A percentile compares a stretch with the other conserved stretches of the same genome.
These are phyloP conservation scores for Lordiphosa clarofinis DNA, from an alignment of 1,140 invertebrate genomes.

Conservation along the genomic window DNA sequence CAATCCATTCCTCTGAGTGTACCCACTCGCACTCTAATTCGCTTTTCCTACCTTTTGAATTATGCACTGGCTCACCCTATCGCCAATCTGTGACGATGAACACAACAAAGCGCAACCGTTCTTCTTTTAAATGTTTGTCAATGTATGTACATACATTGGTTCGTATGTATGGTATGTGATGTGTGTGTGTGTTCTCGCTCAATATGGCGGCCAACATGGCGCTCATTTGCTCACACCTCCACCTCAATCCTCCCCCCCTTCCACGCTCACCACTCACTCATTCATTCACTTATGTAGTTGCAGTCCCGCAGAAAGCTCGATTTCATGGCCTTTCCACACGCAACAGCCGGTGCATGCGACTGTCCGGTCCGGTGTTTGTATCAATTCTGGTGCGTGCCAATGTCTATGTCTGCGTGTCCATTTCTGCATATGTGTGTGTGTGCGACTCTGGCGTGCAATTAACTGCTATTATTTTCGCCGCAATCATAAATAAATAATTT, in stretches of 20 bases:
- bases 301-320: constrained; percentile 42
- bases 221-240: constrained; percentile 67
- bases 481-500: constrained; percentile 80
- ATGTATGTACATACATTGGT: constrained; percentile 21
- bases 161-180: too few relatives aligned
- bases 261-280: constrained; percentile 36
- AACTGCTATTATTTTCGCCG: constrained; percentile 78
- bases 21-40: neutral
- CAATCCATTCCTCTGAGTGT: too few relatives aligned
- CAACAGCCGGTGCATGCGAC: constrained; percentile 63
- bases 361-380: constrained; percentile 28
- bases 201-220: constrained; percentile 77
- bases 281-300: constrained; percentile 52
- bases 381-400: constrained; percentile 36
- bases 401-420: constrained; percentile 32
- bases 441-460: constrained; percentile 65
- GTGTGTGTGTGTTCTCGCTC: constrained; percentile 54
- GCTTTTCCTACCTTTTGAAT: constrained; percentile 24
- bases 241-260: neutral
- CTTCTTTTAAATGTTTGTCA: constrained; percentile 71
- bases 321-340: constrained; percentile 71
- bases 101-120: constrained; percentile 62
- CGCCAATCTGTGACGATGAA: constrained; percentile 50
- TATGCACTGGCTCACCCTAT: constrained; percentile 8
- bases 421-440: constrained; percentile 23